Base-by-base conservation (phyloP, 2,113 vertebrate species). In the Cacatua alba region DNA sequence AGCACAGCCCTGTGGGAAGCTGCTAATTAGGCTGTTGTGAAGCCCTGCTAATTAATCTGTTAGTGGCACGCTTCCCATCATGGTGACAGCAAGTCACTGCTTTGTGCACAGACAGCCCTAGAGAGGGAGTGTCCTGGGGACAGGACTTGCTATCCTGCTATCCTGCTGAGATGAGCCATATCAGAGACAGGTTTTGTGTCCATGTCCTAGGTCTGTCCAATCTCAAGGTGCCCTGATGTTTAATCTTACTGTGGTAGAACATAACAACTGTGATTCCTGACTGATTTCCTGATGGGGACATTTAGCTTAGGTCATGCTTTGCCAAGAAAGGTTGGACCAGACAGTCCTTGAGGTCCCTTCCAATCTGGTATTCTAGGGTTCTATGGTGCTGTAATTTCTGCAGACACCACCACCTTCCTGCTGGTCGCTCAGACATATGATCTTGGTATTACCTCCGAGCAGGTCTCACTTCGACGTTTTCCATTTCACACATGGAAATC, bases 31-130 rank as follows among this genome's bases (percentile, higher is more conserved):
- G 37, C 6, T 1, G 0, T 13, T 35, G 57, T n/a, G 67, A 76
- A 88, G 15, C 6, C 6, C 21, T 77, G 48, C 11, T 75, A 49
- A 89, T 82, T 75, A 68, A 67, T 53, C 53, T 48, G 16, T 63
- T 33, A 37, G 26, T 49, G 64, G 16, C 11, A 28, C 0, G 0
- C 10, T 69, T 80, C 6, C 17, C 35, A 15, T 19, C 6, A 1
- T 17, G 49, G 35, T 37, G 48, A 33, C 28, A 69, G 4, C 0
- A 0, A 78, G 65, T 52, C 44, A 37, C 37, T 31, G 62, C 46
- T 21, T n/a, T 4, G 4, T 28, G 37, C 44, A 20, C 7, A 55
- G 48, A 4, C 60, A 49, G 43, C 17, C 29, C 33, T 57, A 10
- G 31, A 41, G 39, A 52, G 16, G 35, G 33, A 21, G 11, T 60